Evolutionary conservation across 2,113 vertebrate species (phyloP).

Genomic region (Catagonus wagneri): DNA sequence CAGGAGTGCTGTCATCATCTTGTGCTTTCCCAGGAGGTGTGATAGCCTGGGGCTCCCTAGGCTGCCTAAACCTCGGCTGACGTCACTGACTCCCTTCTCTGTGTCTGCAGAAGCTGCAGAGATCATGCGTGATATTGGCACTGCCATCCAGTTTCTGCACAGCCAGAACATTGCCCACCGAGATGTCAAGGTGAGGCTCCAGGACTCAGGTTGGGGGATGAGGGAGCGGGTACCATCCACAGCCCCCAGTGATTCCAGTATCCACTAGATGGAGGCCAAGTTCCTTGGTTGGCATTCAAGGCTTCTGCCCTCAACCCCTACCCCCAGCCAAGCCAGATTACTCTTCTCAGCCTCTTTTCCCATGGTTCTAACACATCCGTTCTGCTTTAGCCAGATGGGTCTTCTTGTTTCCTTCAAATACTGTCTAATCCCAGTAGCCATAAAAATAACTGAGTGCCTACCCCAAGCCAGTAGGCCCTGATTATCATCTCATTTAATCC

Average conservation of each 20-base stretch:
- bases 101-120: constrained; percentile 93
- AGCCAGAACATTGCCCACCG: constrained; percentile 96
- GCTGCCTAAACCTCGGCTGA: background rate
- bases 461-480: background rate
- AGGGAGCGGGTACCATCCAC: background rate
- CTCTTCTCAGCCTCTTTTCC: background rate
- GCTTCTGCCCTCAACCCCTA: background rate
- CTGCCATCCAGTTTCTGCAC: constrained; percentile 96
- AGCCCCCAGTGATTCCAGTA: background rate
- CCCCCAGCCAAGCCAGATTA: background rate
- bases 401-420: constrained; percentile 13
- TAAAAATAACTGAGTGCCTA: background rate
- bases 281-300: background rate
- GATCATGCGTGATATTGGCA: constrained; percentile 97
- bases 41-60: background rate
- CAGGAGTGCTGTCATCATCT: background rate
- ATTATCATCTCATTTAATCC: background rate
- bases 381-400: background rate
- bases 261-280: background rate
- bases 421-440: background rate
- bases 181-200: constrained; percentile 94
- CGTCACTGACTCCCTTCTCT: background rate
- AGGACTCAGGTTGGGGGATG: background rate
- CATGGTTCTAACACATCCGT: too few species aligned
- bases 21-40: background rate